Percentiles rank a stretch among this genome's conserved stretches.
phyloP scores from a whole-genome alignment of 2,888 invertebrate species.

The Liopterus haemorrhoidalis region DNA sequence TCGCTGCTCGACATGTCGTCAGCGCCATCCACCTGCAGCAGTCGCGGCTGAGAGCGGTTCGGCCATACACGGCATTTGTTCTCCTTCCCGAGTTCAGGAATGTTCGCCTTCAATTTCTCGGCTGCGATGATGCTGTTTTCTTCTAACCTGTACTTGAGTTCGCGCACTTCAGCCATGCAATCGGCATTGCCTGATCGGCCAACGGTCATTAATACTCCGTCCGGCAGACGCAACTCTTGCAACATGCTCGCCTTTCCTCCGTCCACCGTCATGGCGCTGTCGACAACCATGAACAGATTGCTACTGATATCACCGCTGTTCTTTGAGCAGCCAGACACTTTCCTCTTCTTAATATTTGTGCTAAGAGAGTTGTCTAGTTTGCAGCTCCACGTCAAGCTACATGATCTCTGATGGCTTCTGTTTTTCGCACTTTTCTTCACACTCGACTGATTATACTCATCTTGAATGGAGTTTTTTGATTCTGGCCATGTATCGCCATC shows the following conservation, averaged over 20 bases:
- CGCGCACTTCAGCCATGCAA: conserved; percentile 37
- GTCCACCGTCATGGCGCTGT: too few relatives aligned
- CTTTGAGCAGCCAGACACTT: conserved; percentile 46
- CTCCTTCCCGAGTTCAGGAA: conserved; percentile 43
- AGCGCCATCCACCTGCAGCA: conserved; percentile 54
- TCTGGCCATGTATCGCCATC: conserved; percentile 45
- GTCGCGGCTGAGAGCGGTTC: conserved; percentile 43
- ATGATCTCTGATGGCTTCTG: conserved; percentile 59
- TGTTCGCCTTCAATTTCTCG: conserved; percentile 42
- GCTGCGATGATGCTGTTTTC: conserved; percentile 31
- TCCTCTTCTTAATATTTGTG: conserved; percentile 63
- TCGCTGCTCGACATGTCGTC: conserved; percentile 48
- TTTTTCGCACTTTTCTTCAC: conserved; percentile 48
- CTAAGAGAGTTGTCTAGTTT: conserved; percentile 60
- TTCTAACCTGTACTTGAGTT: conserved; percentile 39
- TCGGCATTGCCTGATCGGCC: conserved; percentile 34
- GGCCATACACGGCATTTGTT: conserved; percentile 42
- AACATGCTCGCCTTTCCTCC: conserved; percentile 32
- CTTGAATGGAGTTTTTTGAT: conserved; percentile 47
- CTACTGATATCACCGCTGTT: conserved; percentile 33
- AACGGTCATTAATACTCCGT: conserved; percentile 46
- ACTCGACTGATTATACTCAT: conserved; percentile 53
- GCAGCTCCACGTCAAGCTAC: conserved; percentile 63
- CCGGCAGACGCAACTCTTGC: conserved; percentile 45
- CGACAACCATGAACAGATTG: conserved; percentile 37